Evolutionary conservation across 2,888 invertebrate species (phyloP).

Genomic region (Amblyteles armatorius): DNA sequence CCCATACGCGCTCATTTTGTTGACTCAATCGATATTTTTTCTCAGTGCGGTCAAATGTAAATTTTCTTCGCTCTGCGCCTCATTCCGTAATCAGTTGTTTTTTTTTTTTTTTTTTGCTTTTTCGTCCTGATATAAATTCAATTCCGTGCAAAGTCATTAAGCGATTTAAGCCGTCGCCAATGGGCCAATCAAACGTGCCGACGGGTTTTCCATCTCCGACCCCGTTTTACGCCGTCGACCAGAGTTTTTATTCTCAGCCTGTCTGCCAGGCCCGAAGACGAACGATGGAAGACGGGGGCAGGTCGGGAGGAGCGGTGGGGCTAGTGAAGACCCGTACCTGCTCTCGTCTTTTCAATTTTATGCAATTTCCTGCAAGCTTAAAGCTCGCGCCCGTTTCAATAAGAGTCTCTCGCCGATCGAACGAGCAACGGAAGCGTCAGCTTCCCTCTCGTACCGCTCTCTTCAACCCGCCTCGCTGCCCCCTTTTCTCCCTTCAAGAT

Average conservation of each 20-base stretch:
- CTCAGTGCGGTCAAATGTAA: not conserved
- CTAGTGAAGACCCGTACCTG: slow-evolving; percentile 36
- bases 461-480: slow-evolving; percentile 15
- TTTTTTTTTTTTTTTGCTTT: slow-evolving; percentile 26
- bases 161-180: slow-evolving; percentile 68
- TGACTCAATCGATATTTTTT: too few species aligned
- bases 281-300: slow-evolving; percentile 29
- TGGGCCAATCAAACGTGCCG: slow-evolving; percentile 67
- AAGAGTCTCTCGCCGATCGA: slow-evolving; percentile 74
- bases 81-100: not conserved
- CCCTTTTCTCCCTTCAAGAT: slow-evolving; percentile 51
- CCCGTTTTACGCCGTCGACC: slow-evolving; percentile 19
- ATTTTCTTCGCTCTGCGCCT: slow-evolving; percentile 3
- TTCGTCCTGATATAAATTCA: slow-evolving; percentile 26
- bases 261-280: slow-evolving; percentile 29
- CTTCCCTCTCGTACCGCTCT: slow-evolving; percentile 58
- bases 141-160: slow-evolving; percentile 66
- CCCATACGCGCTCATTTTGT: too few species aligned
- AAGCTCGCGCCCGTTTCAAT: slow-evolving; percentile 76
- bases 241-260: slow-evolving; percentile 58
- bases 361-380: slow-evolving; percentile 76
- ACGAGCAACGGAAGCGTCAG: slow-evolving; percentile 71
- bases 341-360: slow-evolving; percentile 76
- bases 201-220: slow-evolving; percentile 65
- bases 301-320: slow-evolving; percentile 21